These are phyloP conservation scores for Nematolebias whitei DNA, from an alignment of 2,113 vertebrate genomes.

Conservation along the genomic window DNA sequence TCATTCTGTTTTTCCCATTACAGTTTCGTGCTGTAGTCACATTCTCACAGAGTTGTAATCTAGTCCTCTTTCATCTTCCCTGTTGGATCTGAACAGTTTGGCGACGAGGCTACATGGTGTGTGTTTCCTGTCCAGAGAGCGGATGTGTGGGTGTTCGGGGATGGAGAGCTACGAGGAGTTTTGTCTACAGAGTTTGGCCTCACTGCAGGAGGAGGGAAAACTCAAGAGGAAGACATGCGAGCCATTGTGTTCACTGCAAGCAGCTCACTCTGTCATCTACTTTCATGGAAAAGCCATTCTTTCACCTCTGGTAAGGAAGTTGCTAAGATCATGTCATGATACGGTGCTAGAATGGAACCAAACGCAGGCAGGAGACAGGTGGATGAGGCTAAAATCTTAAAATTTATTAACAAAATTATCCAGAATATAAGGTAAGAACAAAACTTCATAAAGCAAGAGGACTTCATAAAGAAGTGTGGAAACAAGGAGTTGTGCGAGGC, in stretches of 20 bases:
- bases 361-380: too few species aligned
- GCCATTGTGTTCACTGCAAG: constrained; percentile 53
- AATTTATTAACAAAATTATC: too few species aligned
- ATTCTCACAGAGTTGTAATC: background rate
- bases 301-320: constrained; percentile 86
- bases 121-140: constrained; percentile 31
- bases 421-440: too few species aligned
- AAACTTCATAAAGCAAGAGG: too few species aligned
- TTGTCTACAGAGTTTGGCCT: constrained; percentile 80
- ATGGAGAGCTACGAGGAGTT: constrained; percentile 93
- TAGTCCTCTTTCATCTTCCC: constrained; percentile 12
- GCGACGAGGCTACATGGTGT: constrained; percentile 54
- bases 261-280: constrained; percentile 80
- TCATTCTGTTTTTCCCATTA: constrained; percentile 35
- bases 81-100: constrained; percentile 36
- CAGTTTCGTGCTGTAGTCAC: constrained; percentile 2
- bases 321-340: background rate
- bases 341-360: too few species aligned
- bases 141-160: constrained; percentile 55
- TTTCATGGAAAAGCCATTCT: constrained; percentile 88
- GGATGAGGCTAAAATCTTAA: too few species aligned
- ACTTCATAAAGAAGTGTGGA: too few species aligned
- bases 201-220: constrained; percentile 77
- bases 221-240: constrained; percentile 56
- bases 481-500: too few species aligned